These are phyloP conservation scores for Psococerastis gibbosa DNA, from an alignment of 2,888 invertebrate species.

Conservation along the genomic window DNA sequence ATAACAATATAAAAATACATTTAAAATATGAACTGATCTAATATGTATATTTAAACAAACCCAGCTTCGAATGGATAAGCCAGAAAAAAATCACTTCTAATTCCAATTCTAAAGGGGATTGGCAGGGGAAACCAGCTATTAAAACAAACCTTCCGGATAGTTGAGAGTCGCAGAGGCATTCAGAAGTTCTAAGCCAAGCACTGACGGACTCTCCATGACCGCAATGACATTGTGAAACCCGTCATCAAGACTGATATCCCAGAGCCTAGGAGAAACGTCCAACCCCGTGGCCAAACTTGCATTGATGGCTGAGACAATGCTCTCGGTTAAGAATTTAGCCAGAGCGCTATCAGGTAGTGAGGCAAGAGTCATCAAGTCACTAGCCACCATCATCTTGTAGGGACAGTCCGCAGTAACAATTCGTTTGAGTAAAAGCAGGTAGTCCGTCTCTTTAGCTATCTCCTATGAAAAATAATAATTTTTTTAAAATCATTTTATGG, in stretches of 20 bases:
- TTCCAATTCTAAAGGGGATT: too few species aligned
- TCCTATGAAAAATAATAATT: not conserved
- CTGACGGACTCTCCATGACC: constrained; percentile 1
- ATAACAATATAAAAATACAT: too few species aligned
- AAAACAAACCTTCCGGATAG: not conserved
- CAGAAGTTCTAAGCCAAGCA: constrained; percentile 5
- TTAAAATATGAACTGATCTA: too few species aligned
- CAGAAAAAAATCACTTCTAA: too few species aligned
- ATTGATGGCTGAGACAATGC: not conserved
- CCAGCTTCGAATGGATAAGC: too few species aligned
- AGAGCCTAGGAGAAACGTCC: not conserved
- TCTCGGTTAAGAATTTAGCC: not conserved
- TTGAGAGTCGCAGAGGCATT: not conserved
- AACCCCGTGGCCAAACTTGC: not conserved
- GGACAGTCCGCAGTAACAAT: constrained; percentile 32
- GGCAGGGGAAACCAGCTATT: too few species aligned
- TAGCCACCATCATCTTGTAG: constrained; percentile 37
- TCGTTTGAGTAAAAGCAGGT: constrained; percentile 30
- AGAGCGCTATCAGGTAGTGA: not conserved
- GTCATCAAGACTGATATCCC: constrained; percentile 2
- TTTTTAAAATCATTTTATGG: too few species aligned
- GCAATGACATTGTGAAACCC: not conserved
- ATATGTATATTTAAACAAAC: too few species aligned
- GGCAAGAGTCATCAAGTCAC: constrained; percentile 30
- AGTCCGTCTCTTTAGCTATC: not conserved